phyloP scores from a whole-genome alignment of 2,797 vertebrate species.

The Sebastes minor region DNA sequence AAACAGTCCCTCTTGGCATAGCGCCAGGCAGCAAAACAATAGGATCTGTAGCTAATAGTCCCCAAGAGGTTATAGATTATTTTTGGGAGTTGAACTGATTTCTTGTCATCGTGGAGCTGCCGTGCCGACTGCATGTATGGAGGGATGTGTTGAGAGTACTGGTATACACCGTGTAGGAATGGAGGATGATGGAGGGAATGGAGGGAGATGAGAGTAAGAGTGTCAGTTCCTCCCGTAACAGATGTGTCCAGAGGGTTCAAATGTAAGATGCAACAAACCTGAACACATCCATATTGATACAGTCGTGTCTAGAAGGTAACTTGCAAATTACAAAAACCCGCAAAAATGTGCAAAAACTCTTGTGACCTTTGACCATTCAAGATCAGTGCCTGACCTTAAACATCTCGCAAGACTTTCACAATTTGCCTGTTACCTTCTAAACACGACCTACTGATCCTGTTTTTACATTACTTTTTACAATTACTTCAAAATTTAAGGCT shows the following conservation, averaged over 20 bases:
- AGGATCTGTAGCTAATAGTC: constrained; percentile 64
- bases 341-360: no score
- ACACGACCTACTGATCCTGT: not conserved
- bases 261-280: not conserved
- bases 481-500: not conserved
- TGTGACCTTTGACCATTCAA: no score
- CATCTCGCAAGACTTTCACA: no score
- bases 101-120: constrained; percentile 45
- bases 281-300: not conserved
- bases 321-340: no score
- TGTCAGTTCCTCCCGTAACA: not conserved
- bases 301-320: no score
- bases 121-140: not conserved
- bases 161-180: not conserved
- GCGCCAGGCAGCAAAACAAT: constrained; percentile 75
- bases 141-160: constrained; percentile 17
- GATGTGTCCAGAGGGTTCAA: not conserved
- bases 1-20: constrained; percentile 64
- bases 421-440: no score
- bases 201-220: not conserved
- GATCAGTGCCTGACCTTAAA: no score
- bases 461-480: not conserved
- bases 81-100: constrained; percentile 53
- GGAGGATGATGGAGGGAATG: not conserved
- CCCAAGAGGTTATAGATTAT: constrained; percentile 63